Conservation (phyloP, 2,113 vertebrate genomes). For the Poeciliopsis occidentalis region DNA sequence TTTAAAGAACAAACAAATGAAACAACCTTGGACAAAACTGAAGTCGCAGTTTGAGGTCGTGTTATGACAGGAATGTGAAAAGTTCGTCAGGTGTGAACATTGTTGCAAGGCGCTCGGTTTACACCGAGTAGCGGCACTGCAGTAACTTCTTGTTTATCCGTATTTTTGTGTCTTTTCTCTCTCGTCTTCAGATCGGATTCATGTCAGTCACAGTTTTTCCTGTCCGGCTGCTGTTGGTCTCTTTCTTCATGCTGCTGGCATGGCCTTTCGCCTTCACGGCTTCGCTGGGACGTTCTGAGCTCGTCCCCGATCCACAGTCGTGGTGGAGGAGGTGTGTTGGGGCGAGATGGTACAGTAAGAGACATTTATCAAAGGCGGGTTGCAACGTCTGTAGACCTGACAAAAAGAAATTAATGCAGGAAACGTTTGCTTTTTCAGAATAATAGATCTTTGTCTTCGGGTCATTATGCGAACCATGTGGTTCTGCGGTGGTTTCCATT, state of each 20-base stretch:
- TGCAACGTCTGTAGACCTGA: background rate
- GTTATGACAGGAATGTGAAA: background rate
- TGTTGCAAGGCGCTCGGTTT: too few species aligned
- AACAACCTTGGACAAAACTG: background rate
- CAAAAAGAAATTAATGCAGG: background rate
- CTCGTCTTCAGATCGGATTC: constrained; percentile 84
- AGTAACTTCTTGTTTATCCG: background rate
- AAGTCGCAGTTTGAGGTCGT: background rate
- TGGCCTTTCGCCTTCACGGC: constrained; percentile 92
- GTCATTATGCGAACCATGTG: constrained; percentile 94
- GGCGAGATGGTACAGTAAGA: background rate
- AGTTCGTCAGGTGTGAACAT: background rate
- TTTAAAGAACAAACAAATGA: background rate
- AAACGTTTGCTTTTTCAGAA: constrained; percentile 68
- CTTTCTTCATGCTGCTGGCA: constrained; percentile 92
- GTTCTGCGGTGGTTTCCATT: constrained; percentile 95
- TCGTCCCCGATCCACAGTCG: constrained; percentile 81
- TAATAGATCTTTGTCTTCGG: constrained; percentile 85
- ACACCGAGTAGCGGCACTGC: background rate
- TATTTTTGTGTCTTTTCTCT: background rate
- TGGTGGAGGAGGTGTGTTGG: constrained; percentile 85
- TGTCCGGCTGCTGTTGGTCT: constrained; percentile 87
- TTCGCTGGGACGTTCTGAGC: constrained; percentile 83
- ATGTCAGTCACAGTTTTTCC: constrained; percentile 95
- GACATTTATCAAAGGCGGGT: background rate